Evolutionary conservation across 30 jellyfish, hydroid and myxozoan genomes (phyloP).

Genomic region (Pelagia noctiluca): DNA sequence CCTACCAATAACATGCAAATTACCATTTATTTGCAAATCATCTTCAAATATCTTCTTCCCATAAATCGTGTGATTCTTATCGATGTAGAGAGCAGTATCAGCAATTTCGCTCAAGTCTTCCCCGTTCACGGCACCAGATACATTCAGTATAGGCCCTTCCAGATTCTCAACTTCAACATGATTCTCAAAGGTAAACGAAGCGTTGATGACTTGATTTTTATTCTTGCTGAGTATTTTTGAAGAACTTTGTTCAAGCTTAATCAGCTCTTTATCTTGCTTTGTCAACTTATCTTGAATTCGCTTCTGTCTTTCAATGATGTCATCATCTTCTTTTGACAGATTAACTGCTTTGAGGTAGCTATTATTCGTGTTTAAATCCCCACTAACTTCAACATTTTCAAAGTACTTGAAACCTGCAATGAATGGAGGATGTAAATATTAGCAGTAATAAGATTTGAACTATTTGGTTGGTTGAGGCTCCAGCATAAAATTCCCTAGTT

Average conservation of each 20-base stretch:
- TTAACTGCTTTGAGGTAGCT: constrained; percentile 25
- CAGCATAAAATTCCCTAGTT: no score
- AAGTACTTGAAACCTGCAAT: constrained; percentile 81
- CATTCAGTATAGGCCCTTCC: constrained; percentile 16
- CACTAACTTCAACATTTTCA: constrained; percentile 38
- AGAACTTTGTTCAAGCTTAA: constrained; percentile 14
- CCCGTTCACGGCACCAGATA: constrained; percentile 71
- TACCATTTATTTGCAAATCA: background rate
- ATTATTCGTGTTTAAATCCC: constrained; percentile 22
- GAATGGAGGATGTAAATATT: no score
- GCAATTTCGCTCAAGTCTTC: constrained; percentile 51
- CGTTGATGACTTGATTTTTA: constrained; percentile 56
- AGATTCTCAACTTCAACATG: background rate
- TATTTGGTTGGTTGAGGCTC: no score
- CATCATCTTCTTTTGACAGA: constrained; percentile 62
- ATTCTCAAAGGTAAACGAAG: constrained; percentile 34
- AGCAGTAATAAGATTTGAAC: no score
- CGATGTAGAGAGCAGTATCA: constrained; percentile 56
- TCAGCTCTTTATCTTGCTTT: constrained; percentile 19
- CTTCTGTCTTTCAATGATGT: constrained; percentile 14
- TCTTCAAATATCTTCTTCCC: constrained; percentile 72
- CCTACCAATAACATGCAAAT: constrained; percentile 56
- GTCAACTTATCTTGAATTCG: constrained; percentile 11
- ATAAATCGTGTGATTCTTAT: constrained; percentile 49
- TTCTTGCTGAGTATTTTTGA: constrained; percentile 34